Evolutionary conservation across 2,113 vertebrate genomes (phyloP).

Genomic region (Colossoma macropomum): DNA sequence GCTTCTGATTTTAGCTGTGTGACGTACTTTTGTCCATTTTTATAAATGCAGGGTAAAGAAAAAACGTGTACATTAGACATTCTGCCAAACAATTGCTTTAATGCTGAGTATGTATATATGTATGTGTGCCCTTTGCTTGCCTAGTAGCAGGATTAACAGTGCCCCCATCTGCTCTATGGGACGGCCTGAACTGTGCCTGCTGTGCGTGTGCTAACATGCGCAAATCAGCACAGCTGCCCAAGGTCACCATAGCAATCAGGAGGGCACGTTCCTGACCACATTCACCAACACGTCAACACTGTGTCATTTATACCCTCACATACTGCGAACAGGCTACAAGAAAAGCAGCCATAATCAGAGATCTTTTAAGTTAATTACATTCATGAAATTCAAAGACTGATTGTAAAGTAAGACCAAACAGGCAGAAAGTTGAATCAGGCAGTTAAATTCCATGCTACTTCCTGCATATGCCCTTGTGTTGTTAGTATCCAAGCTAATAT

Average conservation of each 20-base stretch:
- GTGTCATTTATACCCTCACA: not conserved
- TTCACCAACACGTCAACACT: not conserved
- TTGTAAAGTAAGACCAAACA: not conserved
- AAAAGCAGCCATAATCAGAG: not conserved
- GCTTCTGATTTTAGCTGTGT: not conserved
- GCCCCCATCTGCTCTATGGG: not conserved
- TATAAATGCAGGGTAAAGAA: not conserved
- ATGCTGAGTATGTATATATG: not conserved
- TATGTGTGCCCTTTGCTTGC: not conserved
- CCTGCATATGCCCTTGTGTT: not conserved
- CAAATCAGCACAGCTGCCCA: slow-evolving; percentile 10
- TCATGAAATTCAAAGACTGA: not conserved
- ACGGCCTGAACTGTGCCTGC: not conserved
- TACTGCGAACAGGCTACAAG: not conserved
- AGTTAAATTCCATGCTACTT: not conserved
- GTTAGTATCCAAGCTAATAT: not conserved
- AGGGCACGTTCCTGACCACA: slow-evolving; percentile 12
- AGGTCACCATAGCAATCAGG: slow-evolving; percentile 42
- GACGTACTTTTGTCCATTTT: not conserved
- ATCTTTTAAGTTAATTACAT: slow-evolving; percentile 6
- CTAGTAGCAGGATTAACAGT: not conserved
- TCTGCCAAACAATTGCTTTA: not conserved
- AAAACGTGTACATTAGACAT: too few species aligned
- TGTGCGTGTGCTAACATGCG: not conserved
- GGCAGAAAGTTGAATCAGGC: too few species aligned